Conservation (phyloP, 2,113 vertebrate species). For the Tenebrosternarchus preto region DNA sequence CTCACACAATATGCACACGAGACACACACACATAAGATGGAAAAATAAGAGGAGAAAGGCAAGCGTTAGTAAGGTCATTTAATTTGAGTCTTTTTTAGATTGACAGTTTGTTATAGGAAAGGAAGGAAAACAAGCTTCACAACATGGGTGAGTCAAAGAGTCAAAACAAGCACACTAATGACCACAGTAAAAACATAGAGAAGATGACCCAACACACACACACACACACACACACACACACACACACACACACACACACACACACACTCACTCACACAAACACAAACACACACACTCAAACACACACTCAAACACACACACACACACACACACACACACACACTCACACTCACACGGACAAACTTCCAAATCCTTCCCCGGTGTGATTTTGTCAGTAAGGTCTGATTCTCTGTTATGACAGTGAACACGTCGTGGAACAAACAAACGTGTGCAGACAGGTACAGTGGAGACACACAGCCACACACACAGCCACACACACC, state of each 20-base stretch:
- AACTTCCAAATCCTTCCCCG: neutral
- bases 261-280: no score
- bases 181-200: no score
- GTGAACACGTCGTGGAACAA: neutral
- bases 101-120: no score
- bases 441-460: slow-evolving; percentile 13
- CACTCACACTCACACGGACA: neutral
- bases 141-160: no score
- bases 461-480: neutral
- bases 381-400: neutral
- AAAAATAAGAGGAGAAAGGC: neutral
- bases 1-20: neutral
- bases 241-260: no score
- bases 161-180: no score
- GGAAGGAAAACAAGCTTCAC: no score
- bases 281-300: neutral
- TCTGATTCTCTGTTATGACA: neutral
- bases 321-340: neutral
- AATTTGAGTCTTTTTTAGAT: no score
- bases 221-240: no score
- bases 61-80: no score
- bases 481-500: slow-evolving; percentile 20
- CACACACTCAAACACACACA: neutral
- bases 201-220: no score
- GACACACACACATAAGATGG: neutral